Conservation (phyloP, 1,140 invertebrate genomes). For the Plectus sambesii region DNA sequence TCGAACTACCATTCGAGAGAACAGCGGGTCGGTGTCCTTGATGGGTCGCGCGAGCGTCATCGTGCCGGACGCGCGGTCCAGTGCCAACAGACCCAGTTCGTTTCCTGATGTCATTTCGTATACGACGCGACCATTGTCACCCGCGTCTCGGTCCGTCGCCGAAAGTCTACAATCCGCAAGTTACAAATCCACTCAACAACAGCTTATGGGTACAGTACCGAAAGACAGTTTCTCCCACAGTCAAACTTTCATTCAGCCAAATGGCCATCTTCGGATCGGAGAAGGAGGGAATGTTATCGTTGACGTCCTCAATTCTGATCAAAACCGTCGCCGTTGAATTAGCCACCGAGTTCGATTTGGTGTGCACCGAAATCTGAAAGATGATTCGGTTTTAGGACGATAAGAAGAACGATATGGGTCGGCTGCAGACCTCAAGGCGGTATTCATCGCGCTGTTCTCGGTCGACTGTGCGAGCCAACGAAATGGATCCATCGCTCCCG, state of each 20-base stretch:
- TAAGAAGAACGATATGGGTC: too few relatives aligned
- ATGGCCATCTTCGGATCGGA: slow-evolving; percentile 71
- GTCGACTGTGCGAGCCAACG: too few relatives aligned
- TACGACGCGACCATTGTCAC: slow-evolving; percentile 74
- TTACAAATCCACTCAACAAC: too few relatives aligned
- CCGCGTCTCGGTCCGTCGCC: slow-evolving; percentile 77
- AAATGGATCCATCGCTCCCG: too few relatives aligned
- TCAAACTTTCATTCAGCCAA: slow-evolving; percentile 75
- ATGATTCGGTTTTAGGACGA: too few relatives aligned
- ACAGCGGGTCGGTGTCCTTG: slow-evolving; percentile 16
- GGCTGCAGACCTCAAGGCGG: too few relatives aligned
- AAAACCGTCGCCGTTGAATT: slow-evolving; percentile 46
- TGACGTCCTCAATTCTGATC: slow-evolving; percentile 63
- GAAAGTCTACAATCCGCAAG: slow-evolving; percentile 73
- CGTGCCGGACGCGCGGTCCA: slow-evolving; percentile 20
- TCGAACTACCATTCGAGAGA: slow-evolving; percentile 13
- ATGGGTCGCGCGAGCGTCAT: slow-evolving; percentile 21
- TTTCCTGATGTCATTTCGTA: slow-evolving; percentile 53
- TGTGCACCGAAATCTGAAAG: too few relatives aligned
- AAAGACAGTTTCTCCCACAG: slow-evolving; percentile 65
- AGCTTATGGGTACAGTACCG: too few relatives aligned
- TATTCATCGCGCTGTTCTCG: too few relatives aligned
- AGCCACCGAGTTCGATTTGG: too few relatives aligned
- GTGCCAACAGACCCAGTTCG: slow-evolving; percentile 5
- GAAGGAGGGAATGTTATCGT: slow-evolving; percentile 78